phyloP scores from a whole-genome alignment of 2,113 vertebrate genomes.

The Misgurnus mizolepis region DNA sequence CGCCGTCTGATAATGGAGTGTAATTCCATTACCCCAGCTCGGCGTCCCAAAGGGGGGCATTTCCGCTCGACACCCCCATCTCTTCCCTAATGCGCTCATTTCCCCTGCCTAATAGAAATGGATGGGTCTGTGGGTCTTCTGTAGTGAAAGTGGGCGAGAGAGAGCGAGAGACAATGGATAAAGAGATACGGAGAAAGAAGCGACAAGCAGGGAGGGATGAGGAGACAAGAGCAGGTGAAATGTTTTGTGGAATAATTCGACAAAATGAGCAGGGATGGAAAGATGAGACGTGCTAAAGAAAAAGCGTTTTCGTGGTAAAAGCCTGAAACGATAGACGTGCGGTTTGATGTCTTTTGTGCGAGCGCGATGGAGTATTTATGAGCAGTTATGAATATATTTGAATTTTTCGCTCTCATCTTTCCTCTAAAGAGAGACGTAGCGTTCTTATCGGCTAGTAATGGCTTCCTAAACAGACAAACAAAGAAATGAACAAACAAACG shows the following conservation, averaged over 20 bases:
- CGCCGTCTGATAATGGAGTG: constrained; percentile 58
- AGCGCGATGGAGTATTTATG: constrained; percentile 22
- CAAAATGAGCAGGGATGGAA: constrained; percentile 28
- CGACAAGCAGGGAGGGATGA: background rate
- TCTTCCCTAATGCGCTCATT: constrained; percentile 56
- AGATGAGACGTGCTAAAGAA: constrained; percentile 1
- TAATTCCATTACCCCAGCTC: constrained; percentile 59
- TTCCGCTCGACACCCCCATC: constrained; percentile 48
- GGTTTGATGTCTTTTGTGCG: constrained; percentile 15
- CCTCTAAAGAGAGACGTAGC: constrained; percentile 19
- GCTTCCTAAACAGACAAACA: constrained; percentile 24
- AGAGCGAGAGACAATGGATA: constrained; percentile 21
- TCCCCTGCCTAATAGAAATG: constrained; percentile 58
- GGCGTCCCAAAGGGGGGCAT: constrained; percentile 45
- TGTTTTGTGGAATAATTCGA: constrained; percentile 9
- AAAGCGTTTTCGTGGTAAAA: constrained; percentile 3
- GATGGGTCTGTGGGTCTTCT: constrained; percentile 48
- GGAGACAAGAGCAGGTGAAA: constrained; percentile 4
- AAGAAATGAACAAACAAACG: constrained; percentile 13
- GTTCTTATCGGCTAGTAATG: constrained; percentile 20
- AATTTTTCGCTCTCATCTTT: constrained; percentile 28
- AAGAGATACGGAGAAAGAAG: constrained; percentile 25
- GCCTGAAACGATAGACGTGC: background rate
- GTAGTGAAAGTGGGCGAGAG: background rate
- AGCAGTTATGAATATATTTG: constrained; percentile 31